A percentile compares a stretch with the other conserved stretches of the same genome.
phyloP scores from a whole-genome alignment of 2,888 invertebrate genomes.

The Camptogramma bilineatum region DNA sequence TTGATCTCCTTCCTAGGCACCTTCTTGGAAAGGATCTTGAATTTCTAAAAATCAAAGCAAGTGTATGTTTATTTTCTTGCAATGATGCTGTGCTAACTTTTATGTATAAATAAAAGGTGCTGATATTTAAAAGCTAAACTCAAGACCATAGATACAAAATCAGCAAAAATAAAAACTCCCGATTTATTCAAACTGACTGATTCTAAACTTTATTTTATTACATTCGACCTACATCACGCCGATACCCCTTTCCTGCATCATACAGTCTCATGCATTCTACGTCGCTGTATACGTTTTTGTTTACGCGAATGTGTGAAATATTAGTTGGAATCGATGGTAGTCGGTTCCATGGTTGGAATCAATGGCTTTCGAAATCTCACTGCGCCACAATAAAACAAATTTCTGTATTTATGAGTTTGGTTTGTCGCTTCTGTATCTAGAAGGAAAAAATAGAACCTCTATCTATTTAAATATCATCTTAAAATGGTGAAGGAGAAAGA shows the following conservation, averaged over 20 bases:
- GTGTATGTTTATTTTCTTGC: too few relatives aligned
- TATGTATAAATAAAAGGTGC: too few relatives aligned
- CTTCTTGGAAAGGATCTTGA: too few relatives aligned
- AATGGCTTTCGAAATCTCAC: slow-evolving; percentile 41
- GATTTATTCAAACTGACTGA: too few relatives aligned
- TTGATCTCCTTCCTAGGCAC: too few relatives aligned
- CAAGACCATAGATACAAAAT: too few relatives aligned
- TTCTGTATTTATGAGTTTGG: slow-evolving; percentile 1
- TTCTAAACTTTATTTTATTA: too few relatives aligned
- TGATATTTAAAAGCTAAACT: too few relatives aligned
- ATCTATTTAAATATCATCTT: too few relatives aligned
- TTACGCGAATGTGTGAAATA: slow-evolving; percentile 70
- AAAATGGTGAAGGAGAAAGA: too few relatives aligned
- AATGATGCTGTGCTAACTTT: too few relatives aligned
- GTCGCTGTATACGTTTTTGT: slow-evolving; percentile 63
- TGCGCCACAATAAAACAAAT: slow-evolving; percentile 9
- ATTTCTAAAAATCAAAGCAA: too few relatives aligned
- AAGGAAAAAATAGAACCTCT: background rate
- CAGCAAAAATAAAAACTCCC: background rate
- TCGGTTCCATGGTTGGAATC: slow-evolving; percentile 53
- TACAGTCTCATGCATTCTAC: slow-evolving; percentile 39
- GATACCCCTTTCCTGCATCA: slow-evolving; percentile 39
- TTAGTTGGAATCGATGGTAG: slow-evolving; percentile 63
- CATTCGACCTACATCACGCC: background rate
- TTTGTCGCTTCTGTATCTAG: background rate